Evolutionary conservation across 2,888 invertebrate species (phyloP).

Genomic region (Lomographa bimaculata): DNA sequence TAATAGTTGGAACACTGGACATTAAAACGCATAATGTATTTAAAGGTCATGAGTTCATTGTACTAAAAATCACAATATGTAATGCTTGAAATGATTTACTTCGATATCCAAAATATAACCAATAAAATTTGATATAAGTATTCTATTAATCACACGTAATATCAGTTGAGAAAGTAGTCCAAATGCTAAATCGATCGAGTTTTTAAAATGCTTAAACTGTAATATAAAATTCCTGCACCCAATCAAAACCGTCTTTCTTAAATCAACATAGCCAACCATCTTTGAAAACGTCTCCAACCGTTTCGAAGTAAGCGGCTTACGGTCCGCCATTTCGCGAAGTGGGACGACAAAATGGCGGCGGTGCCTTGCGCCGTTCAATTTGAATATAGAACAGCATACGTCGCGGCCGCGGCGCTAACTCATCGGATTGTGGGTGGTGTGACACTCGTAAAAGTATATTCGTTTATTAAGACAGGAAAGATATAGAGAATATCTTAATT

Average conservation of each 20-base stretch:
- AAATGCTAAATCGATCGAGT: no score
- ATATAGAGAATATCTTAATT: slow-evolving; percentile 32
- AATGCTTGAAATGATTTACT: no score
- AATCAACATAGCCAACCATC: slow-evolving; percentile 40
- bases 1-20: no score
- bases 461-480: slow-evolving; percentile 53
- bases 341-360: slow-evolving; percentile 77
- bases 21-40: no score
- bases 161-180: no score
- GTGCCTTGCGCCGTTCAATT: slow-evolving; percentile 71
- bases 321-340: slow-evolving; percentile 39
- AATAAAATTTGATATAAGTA: no score
- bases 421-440: slow-evolving; percentile 79
- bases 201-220: no score
- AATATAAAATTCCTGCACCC: no score
- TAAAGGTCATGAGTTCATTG: no score
- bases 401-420: slow-evolving; percentile 77
- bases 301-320: slow-evolving; percentile 57
- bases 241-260: slow-evolving; percentile 22
- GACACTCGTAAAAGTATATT: slow-evolving; percentile 80
- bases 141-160: no score
- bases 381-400: slow-evolving; percentile 83
- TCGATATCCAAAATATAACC: no score
- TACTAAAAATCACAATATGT: no score
- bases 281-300: slow-evolving; percentile 52